Base-by-base conservation (phyloP, 2,797 vertebrate genomes). In the Muraenolepis orangiensis region DNA sequence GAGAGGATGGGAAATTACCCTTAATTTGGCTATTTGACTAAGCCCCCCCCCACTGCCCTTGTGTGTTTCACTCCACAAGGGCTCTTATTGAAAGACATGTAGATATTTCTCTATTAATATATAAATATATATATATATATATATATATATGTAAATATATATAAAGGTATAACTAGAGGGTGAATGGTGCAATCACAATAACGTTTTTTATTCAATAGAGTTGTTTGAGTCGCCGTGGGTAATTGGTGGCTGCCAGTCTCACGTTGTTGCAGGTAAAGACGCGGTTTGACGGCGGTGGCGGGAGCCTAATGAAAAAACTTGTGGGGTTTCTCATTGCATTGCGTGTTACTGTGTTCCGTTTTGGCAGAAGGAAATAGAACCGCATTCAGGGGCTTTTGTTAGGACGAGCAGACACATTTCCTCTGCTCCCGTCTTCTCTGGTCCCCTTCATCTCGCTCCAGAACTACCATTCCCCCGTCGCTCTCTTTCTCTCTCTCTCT, bases 1-100 rank as follows among this genome's bases (percentile, higher is more conserved):
- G 91, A 89, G 86, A 91, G 92, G 32, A 90, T 77, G 85, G 89
- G 76, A 91, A 94, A 93, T 92, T 89, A 91, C 87, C 78, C 72
- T 86, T 79, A 90, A 89, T 88, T 88, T 91, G 85, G 81, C 84
- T 57, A 83, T 88, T 86, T 85, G 79, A 81, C 83, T 85, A 86
- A 86, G 78, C 82, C 83, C 51, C 82, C 74, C 82, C 76, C n/a
- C n/a, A n/a, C n/a, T n/a, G n/a, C n/a, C n/a, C n/a, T n/a, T 78
- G 74, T 57, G 79, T 87, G 80, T 81, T 81, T 80, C 84, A 86
- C 16, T 89, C 51, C 84, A 87, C 89, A 89, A 85, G 82, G 73
- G 82, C 75, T 90, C 67, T 57, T 23, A 57, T 23, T n/a, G 51
- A 57, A 57, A 57, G 23, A 57, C 3, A 34, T 4, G 18, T 7